A percentile compares a stretch with the other conserved stretches of the same genome.
Evolutionary conservation across 1,140 invertebrate species (phyloP).

Genomic region (Bombus turneri): DNA sequence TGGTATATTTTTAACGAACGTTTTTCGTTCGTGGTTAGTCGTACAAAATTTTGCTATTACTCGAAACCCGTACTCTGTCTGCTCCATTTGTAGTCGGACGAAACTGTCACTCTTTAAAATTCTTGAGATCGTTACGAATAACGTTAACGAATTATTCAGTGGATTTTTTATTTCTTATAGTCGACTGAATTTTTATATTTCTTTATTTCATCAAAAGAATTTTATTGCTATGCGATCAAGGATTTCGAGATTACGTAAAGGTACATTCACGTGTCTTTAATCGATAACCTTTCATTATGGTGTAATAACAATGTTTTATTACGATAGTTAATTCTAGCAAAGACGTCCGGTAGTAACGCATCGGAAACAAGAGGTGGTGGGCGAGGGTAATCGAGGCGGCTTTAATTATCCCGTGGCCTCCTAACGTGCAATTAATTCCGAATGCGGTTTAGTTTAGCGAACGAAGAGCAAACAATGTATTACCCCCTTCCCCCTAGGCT

Average conservation of each 20-base stretch:
- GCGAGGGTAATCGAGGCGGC: conserved; percentile 63
- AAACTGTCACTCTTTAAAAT: neutral
- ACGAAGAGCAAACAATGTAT: conserved; percentile 78
- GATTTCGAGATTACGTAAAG: neutral
- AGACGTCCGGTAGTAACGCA: conserved; percentile 51
- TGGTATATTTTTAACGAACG: neutral
- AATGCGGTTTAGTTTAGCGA: conserved; percentile 78
- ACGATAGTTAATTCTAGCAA: conserved; percentile 17
- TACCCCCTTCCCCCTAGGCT: conserved; percentile 57
- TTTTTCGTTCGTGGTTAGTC: too few species aligned
- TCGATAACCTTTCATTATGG: neutral
- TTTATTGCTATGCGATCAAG: neutral
- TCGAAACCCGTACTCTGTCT: neutral
- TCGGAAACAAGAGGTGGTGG: conserved; percentile 12
- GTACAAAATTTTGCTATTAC: neutral
- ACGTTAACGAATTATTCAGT: neutral
- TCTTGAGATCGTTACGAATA: neutral
- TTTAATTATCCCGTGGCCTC: conserved; percentile 77
- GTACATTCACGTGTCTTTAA: neutral
- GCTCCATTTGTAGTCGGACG: neutral
- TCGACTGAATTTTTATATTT: neutral
- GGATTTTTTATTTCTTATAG: neutral
- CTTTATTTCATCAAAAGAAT: too few species aligned
- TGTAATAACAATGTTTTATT: conserved; percentile 24
- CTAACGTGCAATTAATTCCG: conserved; percentile 78